Base-by-base conservation (phyloP, 2,113 vertebrate species). In the Embiotoca jacksoni region DNA sequence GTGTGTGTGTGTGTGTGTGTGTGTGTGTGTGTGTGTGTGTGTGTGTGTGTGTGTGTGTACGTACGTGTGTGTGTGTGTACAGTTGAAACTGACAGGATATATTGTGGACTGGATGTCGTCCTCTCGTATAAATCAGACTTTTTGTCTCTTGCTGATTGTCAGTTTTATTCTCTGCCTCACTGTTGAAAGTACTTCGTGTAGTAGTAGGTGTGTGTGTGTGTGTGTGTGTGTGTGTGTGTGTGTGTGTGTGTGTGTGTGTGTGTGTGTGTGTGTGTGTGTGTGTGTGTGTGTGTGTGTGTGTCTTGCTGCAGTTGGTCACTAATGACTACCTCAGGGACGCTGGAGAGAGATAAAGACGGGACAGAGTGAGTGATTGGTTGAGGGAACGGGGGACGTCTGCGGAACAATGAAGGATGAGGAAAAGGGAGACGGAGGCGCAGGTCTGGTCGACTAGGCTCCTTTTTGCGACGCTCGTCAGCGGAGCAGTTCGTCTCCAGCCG, bases 321-420 rank as follows among this genome's bases (percentile, higher is more conserved):
- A 91, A 91, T 89, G 80, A 87, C 75, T 55, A 77, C 82, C 82
- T 78, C 77, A 0, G 84, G 85, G 84, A 88, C 4, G 7, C 7
- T n/a, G 60, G 31, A 5, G 44, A 55, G 36, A 69, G 67, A 68
- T 49, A 10, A 54, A 59, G 52, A 57, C n/a, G 4, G 58, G 60
- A 54, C 6, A 39, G 60, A 54, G 33, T 11, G 10, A 11, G 41
- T 2, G 10, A 13, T 11, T 44, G 41, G 41, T 11, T 44, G 6
- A 6, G 50, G 13, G 57, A 68, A 31, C 1, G 16, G 31, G 65
- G 60, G 62, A 64, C 30, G 4, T 75, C 41, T 69, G 60, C 37
- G 62, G 50, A 39, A 55, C 74, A 15, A 39, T 4, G 58, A 59
- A 4, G 30, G 54, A 66, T 1, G 47, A 54, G 62, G 39, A 36